phyloP scores from a whole-genome alignment of 2,888 invertebrate genomes.

The Drosophila borealis region DNA sequence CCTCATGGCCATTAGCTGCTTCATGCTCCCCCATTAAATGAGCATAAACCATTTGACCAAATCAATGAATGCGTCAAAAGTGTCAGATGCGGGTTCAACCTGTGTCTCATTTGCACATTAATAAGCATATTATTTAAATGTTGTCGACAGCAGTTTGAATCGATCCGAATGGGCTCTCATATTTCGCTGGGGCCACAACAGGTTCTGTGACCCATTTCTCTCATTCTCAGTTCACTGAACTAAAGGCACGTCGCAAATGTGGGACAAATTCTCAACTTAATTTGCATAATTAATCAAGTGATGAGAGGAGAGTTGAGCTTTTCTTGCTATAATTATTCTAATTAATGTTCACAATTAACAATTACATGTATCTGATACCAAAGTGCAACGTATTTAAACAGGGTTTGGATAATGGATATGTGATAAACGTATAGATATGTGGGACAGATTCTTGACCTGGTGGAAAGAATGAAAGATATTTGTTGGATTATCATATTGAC shows the following conservation, averaged over 20 bases:
- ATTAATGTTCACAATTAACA: conserved; percentile 31
- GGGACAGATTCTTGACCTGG: not conserved
- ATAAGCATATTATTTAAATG: conserved; percentile 69
- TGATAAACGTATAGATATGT: not conserved
- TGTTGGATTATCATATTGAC: not conserved
- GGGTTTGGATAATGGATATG: not conserved
- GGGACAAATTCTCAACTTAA: conserved; percentile 44
- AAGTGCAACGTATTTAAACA: conserved; percentile 2
- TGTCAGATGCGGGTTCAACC: conserved; percentile 55
- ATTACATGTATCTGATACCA: conserved; percentile 12
- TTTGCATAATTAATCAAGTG: conserved; percentile 67
- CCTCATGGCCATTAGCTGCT: conserved; percentile 53
- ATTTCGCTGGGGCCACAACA: conserved; percentile 43
- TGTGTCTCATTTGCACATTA: conserved; percentile 71
- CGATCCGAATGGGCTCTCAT: conserved; percentile 10
- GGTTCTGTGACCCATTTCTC: conserved; percentile 72
- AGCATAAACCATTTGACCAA: conserved; percentile 51
- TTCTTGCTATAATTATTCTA: conserved; percentile 30
- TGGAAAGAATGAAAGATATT: not conserved
- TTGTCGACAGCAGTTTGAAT: conserved; percentile 38
- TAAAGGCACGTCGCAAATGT: conserved; percentile 48
- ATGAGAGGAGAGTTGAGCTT: not conserved
- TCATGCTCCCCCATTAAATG: conserved; percentile 52
- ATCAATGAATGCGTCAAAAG: conserved; percentile 57
- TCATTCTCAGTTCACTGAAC: conserved; percentile 67